These are phyloP conservation scores for Sarcophaga subvicina DNA, from an alignment of 2,888 invertebrate species.

Conservation along the genomic window DNA sequence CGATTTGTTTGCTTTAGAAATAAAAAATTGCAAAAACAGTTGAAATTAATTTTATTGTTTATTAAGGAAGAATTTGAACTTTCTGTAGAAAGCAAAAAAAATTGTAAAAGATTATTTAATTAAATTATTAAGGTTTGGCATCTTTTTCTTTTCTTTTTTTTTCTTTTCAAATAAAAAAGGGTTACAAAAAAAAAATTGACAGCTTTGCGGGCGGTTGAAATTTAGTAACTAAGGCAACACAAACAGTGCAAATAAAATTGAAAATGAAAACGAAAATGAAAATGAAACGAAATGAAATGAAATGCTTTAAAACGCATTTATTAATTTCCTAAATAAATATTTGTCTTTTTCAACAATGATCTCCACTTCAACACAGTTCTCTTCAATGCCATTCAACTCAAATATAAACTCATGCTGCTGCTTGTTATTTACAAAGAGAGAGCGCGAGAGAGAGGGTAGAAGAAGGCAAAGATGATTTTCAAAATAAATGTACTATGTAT, in stretches of 20 bases:
- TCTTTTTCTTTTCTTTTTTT: not conserved
- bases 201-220: not conserved
- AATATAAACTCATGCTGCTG: conserved; percentile 42
- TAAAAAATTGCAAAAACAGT: not conserved
- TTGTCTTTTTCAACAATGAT: conserved; percentile 67
- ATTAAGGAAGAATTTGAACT: not conserved
- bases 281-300: not conserved
- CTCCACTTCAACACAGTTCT: conserved; percentile 24
- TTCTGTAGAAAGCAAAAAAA: not conserved
- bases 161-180: not conserved
- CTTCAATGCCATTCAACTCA: conserved; percentile 33
- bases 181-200: not conserved
- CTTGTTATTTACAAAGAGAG: not conserved
- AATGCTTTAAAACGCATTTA: conserved; percentile 60
- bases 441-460: not conserved
- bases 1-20: not conserved
- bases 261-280: not conserved
- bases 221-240: not conserved
- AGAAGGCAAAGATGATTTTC: not conserved
- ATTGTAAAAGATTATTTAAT: conserved; percentile 48
- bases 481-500: not conserved
- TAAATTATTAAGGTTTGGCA: conserved; percentile 47
- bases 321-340: conserved; percentile 68
- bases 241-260: not conserved
- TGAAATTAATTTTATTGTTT: not conserved